A percentile compares a stretch with the other conserved stretches of the same genome.
phyloP scores from a whole-genome alignment of 2,888 invertebrate species.

The Keiferia lycopersicella region DNA sequence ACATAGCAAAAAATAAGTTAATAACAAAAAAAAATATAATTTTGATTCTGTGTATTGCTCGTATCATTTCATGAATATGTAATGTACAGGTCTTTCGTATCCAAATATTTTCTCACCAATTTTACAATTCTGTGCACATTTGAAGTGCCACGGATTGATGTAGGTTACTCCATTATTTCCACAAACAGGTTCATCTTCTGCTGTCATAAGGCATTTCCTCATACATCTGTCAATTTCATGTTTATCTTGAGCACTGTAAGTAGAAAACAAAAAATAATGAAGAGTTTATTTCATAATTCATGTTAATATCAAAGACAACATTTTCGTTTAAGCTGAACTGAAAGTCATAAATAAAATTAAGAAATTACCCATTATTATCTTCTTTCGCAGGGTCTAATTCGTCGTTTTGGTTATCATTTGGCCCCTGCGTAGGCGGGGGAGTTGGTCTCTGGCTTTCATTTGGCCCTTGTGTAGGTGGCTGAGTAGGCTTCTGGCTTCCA shows the following conservation, averaged over 20 bases:
- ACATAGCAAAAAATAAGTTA: not conserved
- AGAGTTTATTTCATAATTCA: too few species aligned
- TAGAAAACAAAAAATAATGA: not conserved
- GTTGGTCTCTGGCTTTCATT: not conserved
- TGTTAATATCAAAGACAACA: too few species aligned
- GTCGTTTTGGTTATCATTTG: not conserved
- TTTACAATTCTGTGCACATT: constrained; percentile 42
- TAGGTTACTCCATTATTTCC: constrained; percentile 53
- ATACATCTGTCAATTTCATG: not conserved
- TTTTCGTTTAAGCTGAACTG: too few species aligned
- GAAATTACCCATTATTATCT: too few species aligned
- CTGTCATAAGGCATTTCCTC: constrained; percentile 43
- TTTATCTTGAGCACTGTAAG: not conserved
- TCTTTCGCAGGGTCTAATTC: not conserved
- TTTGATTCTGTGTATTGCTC: not conserved
- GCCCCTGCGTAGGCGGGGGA: not conserved
- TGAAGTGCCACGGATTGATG: constrained; percentile 46
- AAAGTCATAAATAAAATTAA: too few species aligned
- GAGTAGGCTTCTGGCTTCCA: not conserved
- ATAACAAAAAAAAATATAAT: too few species aligned
- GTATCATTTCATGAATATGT: not conserved
- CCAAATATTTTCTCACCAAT: constrained; percentile 30
- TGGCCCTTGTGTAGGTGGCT: not conserved
- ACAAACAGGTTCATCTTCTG: constrained; percentile 57
- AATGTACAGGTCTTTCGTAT: not conserved